Conservation (phyloP, 2,888 invertebrate species). For the Drosophila borborema region DNA sequence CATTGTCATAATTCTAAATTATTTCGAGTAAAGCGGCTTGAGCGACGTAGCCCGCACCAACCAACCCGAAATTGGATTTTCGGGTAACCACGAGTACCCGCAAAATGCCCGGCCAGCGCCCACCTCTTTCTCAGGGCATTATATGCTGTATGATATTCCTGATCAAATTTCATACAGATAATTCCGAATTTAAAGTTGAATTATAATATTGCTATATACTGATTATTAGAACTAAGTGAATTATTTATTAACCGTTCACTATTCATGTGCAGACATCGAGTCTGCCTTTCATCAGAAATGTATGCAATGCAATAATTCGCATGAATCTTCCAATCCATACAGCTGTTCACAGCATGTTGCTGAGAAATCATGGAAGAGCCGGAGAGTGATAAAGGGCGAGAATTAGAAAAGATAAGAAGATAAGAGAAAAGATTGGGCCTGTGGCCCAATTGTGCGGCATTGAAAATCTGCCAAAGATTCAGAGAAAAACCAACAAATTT, state of each 20-base stretch:
- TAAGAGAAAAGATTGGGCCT: constrained; percentile 1
- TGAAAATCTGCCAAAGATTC: constrained; percentile 69
- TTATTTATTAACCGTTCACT: constrained; percentile 26
- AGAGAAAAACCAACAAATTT: neutral
- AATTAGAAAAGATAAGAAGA: no score
- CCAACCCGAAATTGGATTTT: no score
- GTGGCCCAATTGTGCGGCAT: constrained; percentile 56
- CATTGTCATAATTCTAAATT: no score
- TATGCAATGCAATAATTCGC: constrained; percentile 18
- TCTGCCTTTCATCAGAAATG: constrained; percentile 45
- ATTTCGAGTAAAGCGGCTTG: no score
- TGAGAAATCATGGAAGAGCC: neutral
- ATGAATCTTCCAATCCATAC: constrained; percentile 32
- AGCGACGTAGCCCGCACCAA: no score
- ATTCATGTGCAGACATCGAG: constrained; percentile 65
- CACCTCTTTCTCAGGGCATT: no score
- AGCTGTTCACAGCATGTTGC: constrained; percentile 51
- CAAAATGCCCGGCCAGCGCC: no score
- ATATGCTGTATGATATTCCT: no score
- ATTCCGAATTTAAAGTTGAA: no score
- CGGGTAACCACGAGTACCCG: no score
- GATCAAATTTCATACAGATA: no score
- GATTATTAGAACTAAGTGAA: neutral
- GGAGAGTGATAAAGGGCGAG: neutral
- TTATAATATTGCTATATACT: neutral